Conservation (phyloP, 2,888 invertebrate species). For the Thera britannica region DNA sequence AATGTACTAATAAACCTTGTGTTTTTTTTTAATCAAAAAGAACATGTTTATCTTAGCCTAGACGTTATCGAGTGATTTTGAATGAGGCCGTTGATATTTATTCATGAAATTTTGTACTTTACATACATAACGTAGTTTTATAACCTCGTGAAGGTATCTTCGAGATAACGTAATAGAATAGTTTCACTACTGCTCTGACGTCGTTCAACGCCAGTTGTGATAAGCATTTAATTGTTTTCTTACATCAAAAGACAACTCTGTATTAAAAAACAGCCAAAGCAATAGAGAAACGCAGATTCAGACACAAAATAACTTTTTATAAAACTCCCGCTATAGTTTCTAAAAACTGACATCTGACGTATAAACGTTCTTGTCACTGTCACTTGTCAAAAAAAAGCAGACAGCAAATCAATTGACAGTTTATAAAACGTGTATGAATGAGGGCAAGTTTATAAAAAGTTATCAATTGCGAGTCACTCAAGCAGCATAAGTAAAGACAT, state of each 20-base stretch:
- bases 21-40: too few species aligned
- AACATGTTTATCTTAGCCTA: too few species aligned
- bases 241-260: slow-evolving; percentile 56
- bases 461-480: slow-evolving; percentile 52
- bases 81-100: slow-evolving; percentile 33
- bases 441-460: slow-evolving; percentile 23
- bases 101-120: slow-evolving; percentile 71
- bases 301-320: slow-evolving; percentile 16
- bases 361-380: background rate
- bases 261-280: slow-evolving; percentile 55
- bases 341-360: background rate
- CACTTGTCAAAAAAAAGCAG: background rate
- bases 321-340: background rate
- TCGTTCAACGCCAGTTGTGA: slow-evolving; percentile 58
- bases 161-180: slow-evolving; percentile 31
- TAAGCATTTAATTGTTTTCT: slow-evolving; percentile 65
- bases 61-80: background rate
- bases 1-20: too few species aligned
- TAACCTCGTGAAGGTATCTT: slow-evolving; percentile 34
- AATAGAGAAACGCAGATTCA: slow-evolving; percentile 40
- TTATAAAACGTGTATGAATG: slow-evolving; percentile 1
- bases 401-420: background rate
- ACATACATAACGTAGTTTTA: slow-evolving; percentile 55
- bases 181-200: slow-evolving; percentile 15
- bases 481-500: slow-evolving; percentile 83